Base-by-base conservation (phyloP, 2,888 invertebrate genomes). In the Salticus scenicus region DNA sequence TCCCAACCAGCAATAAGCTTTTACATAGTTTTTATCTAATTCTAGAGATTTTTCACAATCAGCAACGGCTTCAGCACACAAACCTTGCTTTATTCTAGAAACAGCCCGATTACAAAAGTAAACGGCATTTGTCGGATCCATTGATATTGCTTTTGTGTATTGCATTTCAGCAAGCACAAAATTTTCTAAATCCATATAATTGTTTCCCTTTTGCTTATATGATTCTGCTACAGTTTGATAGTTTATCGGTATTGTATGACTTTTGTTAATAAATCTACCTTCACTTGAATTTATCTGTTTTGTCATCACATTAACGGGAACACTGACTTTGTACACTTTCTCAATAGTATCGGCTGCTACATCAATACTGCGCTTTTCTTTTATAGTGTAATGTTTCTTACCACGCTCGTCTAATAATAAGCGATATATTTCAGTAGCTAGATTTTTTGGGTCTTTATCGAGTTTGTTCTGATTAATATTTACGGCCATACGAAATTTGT, bases 41-140 rank as follows among this genome's bases (percentile, higher is more conserved):
- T 4, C 33, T 20, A 73, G 27, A 14, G 80, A 47, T 27, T 27
- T 47, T 10, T 67, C 28, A n/a, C 73, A 80, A 37, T 80, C 80
- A 1, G n/a, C 27, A 0, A 51, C 20, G 12, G 80, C 80, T 2
- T 7, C 31, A 14, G 20, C 4, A n/a, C 30, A 51, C 1, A 30
- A 17, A 5, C 51, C 51, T 10, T 66, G 80, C 20, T 20, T n/a
- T 0, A 80, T 67, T n/a, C 73, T 73, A 0, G 73, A 47, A 17
- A 51, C 80, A 4, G 80, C 80, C 0, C 80, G 47, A 14, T 80
- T 80, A 24, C 80, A 80, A 27, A 20, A 73, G 27, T 51, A 73
- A 12, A 73, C 63, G 8, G 80, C 66, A 37, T 72, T 73, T 12
- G 7, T 31, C 0, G 64, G 64, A 20, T 80, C 31, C 1, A 73